Evolutionary conservation across 1,140 invertebrate genomes (phyloP), one percentile per base, ranked within the genome.

Genomic region (Leptinotarsa texana): DNA sequence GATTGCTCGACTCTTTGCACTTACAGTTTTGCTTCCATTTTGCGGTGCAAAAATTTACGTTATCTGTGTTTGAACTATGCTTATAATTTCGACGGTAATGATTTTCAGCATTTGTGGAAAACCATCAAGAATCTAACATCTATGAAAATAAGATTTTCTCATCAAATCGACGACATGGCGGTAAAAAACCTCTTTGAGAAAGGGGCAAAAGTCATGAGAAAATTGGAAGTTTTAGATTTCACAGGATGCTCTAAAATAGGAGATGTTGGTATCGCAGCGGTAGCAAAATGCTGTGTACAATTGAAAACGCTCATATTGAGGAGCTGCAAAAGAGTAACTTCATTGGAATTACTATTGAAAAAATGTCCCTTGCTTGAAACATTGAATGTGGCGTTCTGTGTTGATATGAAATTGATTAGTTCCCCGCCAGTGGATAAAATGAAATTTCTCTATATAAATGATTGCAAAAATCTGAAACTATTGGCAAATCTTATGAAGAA

Each of bases 71-170:
- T 72, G 33, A 72, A 72, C 24, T 72, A 62, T 27, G 71, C 71
- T 18, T 72, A 72, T 49, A 72, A 72, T 47, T 72, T 72, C 62
- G 71, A 72, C n/a, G 33, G 61, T 4, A 63, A 21, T n/a, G 27
- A 42, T 18, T 72, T 72, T n/a, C 61, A 72, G 13, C 22, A 18
- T 48, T 13, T 72, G 2, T 72, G 71, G 71, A 72, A 72, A 24
- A 72, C 61, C 6, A 42, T 72, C 22, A 63, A 27, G n/a, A 63
- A 72, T 17, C 42, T 72, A 15, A 63, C 5, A 13, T 18, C 71
- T 15, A 18, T 72, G 27, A 72, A 72, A 49, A 47, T 72, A 18
- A 61, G 68, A 49, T 48, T 22, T 2, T 27, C 33, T 4, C 68
- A 51, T 22, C 68, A 69, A 15, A 51, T 69, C 2, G 42, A n/a